A percentile compares a stretch with the other conserved stretches of the same genome.
phyloP scores from a whole-genome alignment of 2,113 vertebrate species.

The Anarhynchus alexandrinus region DNA sequence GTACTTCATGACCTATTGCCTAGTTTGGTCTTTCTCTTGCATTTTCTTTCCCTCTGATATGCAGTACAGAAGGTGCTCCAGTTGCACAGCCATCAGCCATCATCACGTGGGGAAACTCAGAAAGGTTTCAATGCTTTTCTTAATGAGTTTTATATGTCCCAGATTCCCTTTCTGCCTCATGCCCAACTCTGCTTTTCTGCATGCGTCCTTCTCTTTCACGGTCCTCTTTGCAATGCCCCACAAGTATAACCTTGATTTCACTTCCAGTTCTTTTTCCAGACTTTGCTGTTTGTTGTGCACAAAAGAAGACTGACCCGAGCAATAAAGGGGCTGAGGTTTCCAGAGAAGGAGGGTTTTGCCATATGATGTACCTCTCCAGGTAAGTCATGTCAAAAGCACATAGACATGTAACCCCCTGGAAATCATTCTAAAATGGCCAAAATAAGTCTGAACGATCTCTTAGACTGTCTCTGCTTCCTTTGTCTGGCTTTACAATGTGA shows the following conservation, averaged over 20 bases:
- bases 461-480: neutral
- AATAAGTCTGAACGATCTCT: neutral
- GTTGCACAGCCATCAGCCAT: neutral
- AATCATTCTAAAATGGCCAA: neutral
- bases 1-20: neutral
- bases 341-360: neutral
- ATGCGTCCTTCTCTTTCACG: neutral
- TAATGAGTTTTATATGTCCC: neutral
- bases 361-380: neutral
- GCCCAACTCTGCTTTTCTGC: neutral
- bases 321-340: neutral
- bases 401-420: neutral
- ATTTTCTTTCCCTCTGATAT: neutral
- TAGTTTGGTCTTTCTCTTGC: neutral
- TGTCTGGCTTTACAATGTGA: rapidly evolving
- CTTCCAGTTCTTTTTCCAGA: neutral
- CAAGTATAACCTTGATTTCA: neutral
- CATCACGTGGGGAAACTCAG: neutral
- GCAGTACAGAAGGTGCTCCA: neutral
- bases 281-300: neutral
- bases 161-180: neutral
- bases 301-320: neutral
- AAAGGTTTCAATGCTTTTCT: neutral
- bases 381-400: neutral
- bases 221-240: neutral